phyloP scores from a whole-genome alignment of 2,888 invertebrate species.

The Troglohyphantes excavatus region DNA sequence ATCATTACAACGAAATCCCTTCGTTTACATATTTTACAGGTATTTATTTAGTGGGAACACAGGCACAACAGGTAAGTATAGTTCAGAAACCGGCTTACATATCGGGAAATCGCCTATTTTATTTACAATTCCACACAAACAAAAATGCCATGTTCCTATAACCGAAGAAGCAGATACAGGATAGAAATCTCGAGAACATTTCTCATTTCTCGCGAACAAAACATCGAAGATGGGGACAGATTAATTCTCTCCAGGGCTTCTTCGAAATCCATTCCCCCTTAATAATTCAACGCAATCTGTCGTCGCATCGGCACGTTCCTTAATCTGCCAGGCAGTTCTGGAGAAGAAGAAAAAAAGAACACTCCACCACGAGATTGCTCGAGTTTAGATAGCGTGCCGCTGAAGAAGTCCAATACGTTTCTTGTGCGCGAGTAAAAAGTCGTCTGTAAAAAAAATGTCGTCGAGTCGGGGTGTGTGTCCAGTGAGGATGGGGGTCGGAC shows the following conservation, averaged over 20 bases:
- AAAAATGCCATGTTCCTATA: too few species aligned
- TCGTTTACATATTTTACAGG: too few species aligned
- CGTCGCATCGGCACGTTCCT: not conserved
- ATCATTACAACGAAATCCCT: too few species aligned
- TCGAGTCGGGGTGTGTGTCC: conserved; percentile 39
- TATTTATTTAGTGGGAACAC: too few species aligned
- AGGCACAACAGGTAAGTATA: too few species aligned
- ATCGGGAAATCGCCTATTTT: too few species aligned
- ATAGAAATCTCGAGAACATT: too few species aligned
- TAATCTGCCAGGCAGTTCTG: not conserved
- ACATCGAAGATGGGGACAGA: not conserved
- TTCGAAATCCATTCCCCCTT: not conserved
- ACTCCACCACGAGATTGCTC: not conserved
- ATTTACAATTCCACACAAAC: too few species aligned
- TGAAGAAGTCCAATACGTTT: conserved; percentile 36
- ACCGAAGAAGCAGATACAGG: too few species aligned
- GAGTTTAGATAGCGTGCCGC: conserved; percentile 30
- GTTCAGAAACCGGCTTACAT: too few species aligned
- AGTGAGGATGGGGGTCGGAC: conserved; percentile 71
- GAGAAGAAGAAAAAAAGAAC: not conserved
- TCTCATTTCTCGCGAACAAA: not conserved
- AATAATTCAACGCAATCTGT: not conserved
- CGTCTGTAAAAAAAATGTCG: conserved; percentile 22
- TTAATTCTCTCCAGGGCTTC: not conserved
- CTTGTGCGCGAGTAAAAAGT: not conserved